Conservation (phyloP, 2,797 vertebrate genomes). For the Halcyon badia region DNA sequence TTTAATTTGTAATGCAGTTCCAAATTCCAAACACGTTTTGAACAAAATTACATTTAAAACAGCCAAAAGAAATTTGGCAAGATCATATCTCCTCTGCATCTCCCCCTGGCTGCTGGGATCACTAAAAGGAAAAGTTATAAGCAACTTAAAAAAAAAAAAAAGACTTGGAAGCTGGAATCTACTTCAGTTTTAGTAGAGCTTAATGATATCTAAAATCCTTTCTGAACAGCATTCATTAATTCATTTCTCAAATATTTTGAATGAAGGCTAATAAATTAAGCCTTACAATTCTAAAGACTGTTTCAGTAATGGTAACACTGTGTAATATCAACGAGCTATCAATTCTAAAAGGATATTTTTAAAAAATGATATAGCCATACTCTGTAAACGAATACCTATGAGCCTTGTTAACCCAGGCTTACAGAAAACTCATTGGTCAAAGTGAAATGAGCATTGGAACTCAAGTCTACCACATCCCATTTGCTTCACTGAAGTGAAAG, state of each 20-base stretch:
- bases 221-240: not conserved
- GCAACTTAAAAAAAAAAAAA: not conserved
- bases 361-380: not conserved
- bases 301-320: not conserved
- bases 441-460: not conserved
- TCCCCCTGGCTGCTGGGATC: constrained; percentile 10
- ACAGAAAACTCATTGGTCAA: not conserved
- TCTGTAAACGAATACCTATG: not conserved
- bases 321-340: not conserved
- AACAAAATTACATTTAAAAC: constrained; percentile 63
- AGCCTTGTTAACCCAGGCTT: not conserved
- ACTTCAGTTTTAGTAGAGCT: not conserved
- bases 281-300: not conserved
- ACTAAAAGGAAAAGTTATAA: constrained; percentile 42
- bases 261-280: constrained; percentile 3
- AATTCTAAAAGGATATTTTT: not conserved
- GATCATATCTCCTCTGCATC: not conserved
- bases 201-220: constrained; percentile 15
- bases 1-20: constrained; percentile 12
- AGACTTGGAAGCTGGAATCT: constrained; percentile 20
- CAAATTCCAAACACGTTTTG: constrained; percentile 42
- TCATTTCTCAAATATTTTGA: constrained; percentile 22
- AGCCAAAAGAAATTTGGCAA: constrained; percentile 67
- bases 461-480: not conserved
- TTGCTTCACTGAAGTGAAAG: constrained; percentile 17